A percentile compares a stretch with the other conserved stretches of the same genome.
These are phyloP conservation scores for Actenoides hombroni DNA, from an alignment of 2,113 vertebrate species.

Conservation along the genomic window DNA sequence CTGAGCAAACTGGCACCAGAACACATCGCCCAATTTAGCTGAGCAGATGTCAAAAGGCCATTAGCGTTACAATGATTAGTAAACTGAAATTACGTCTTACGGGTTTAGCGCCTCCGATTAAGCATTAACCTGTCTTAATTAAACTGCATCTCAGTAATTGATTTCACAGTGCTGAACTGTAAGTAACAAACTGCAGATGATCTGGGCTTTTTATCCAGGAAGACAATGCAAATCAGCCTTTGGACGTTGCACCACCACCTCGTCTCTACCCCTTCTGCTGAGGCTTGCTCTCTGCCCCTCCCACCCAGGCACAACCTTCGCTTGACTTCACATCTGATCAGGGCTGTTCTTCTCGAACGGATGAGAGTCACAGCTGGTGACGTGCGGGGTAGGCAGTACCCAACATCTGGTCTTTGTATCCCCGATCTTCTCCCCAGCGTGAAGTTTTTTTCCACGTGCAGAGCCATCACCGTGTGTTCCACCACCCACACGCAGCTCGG, in stretches of 20 bases:
- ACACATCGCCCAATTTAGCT: neutral
- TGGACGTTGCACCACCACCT: rapidly evolving
- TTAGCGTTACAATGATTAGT: slow-evolving; percentile 46
- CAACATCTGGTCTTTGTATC: rapidly evolving
- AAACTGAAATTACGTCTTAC: slow-evolving; percentile 36
- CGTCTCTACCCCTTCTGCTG: neutral
- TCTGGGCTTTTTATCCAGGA: neutral
- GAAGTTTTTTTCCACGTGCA: rapidly evolving
- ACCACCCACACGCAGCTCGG: rapidly evolving
- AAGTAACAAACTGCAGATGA: slow-evolving; percentile 51
- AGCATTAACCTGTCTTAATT: slow-evolving; percentile 67
- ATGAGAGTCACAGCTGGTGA: neutral
- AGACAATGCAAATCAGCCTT: neutral
- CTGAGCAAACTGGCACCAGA: neutral
- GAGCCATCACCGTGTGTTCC: neutral
- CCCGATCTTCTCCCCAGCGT: rapidly evolving
- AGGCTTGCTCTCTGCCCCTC: neutral
- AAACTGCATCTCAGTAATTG: slow-evolving; percentile 57
- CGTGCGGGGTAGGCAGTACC: rapidly evolving
- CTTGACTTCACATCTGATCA: neutral
- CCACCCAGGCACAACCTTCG: neutral
- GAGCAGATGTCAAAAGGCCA: slow-evolving; percentile 62
- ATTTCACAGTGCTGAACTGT: slow-evolving; percentile 50
- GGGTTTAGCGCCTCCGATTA: slow-evolving; percentile 49
- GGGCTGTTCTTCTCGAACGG: neutral